Evolutionary conservation across 1,140 invertebrate genomes (phyloP).

Genomic region (Scaptomyza pallida): DNA sequence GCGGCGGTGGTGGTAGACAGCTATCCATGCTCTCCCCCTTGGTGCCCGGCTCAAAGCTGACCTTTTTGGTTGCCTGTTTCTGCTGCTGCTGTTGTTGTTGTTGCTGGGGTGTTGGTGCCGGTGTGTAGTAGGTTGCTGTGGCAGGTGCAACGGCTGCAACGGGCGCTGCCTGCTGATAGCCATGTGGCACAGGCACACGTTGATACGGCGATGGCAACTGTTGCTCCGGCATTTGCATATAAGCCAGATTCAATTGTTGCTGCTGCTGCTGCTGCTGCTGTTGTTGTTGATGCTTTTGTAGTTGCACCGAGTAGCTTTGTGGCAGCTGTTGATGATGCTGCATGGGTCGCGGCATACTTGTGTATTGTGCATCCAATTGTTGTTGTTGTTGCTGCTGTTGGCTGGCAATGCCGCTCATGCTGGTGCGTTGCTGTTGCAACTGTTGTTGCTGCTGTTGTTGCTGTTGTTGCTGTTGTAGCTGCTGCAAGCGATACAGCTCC

Average conservation of each 20-base stretch:
- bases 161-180: constrained; percentile 82
- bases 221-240: constrained; percentile 64
- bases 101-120: constrained; percentile 36
- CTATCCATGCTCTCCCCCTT: constrained; percentile 86
- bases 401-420: constrained; percentile 67
- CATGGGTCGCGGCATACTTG: constrained; percentile 60
- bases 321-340: constrained; percentile 43
- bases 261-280: constrained; percentile 83
- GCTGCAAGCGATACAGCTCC: constrained; percentile 36
- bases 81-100: constrained; percentile 44
- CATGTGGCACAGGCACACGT: constrained; percentile 86
- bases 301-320: constrained; percentile 65
- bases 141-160: constrained; percentile 9
- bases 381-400: constrained; percentile 65
- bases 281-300: constrained; percentile 72
- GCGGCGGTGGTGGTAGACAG: constrained; percentile 82
- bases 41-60: constrained; percentile 88
- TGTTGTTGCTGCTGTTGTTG: too few relatives aligned
- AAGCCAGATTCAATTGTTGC: constrained; percentile 78
- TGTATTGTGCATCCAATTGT: constrained; percentile 61
- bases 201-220: constrained; percentile 84
- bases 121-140: constrained; percentile 46
- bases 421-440: constrained; percentile 61
- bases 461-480: constrained; percentile 57
- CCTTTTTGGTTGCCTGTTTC: constrained; percentile 86